Percentiles rank a stretch among this genome's conserved stretches.
These are phyloP conservation scores for Tolmerus cingulatus DNA, from an alignment of 2,888 invertebrate species.

Conservation along the genomic window DNA sequence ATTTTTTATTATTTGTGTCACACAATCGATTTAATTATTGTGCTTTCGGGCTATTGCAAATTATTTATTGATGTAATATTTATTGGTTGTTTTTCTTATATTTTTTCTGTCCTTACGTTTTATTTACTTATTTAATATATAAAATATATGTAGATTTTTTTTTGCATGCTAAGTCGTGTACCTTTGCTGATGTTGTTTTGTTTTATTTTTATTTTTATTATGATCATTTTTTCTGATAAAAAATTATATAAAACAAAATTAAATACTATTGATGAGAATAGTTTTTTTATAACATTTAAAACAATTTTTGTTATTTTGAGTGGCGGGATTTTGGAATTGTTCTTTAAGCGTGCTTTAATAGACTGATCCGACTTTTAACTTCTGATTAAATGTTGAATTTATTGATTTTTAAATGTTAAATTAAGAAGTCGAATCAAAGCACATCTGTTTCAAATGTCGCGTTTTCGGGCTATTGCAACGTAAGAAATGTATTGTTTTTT, in stretches of 20 bases:
- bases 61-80: not conserved
- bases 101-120: not conserved
- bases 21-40: slow-evolving; percentile 30
- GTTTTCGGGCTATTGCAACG: slow-evolving; percentile 48
- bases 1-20: slow-evolving; percentile 5
- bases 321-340: slow-evolving; percentile 14
- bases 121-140: slow-evolving; percentile 35
- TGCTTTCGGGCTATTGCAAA: slow-evolving; percentile 45
- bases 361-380: not conserved
- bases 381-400: no score
- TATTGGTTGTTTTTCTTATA: not conserved
- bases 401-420: not conserved
- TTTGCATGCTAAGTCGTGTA: not conserved
- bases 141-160: slow-evolving; percentile 3
- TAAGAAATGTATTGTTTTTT: slow-evolving; percentile 10
- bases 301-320: not conserved
- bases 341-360: not conserved
- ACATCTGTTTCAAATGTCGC: not conserved
- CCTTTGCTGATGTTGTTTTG: not conserved
- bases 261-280: no score
- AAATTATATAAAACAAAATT: not conserved
- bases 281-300: not conserved
- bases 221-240: slow-evolving; percentile 9
- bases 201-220: not conserved
- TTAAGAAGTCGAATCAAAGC: not conserved